Conservation (phyloP, 2,888 invertebrate species). For the Malachius bipustulatus region DNA sequence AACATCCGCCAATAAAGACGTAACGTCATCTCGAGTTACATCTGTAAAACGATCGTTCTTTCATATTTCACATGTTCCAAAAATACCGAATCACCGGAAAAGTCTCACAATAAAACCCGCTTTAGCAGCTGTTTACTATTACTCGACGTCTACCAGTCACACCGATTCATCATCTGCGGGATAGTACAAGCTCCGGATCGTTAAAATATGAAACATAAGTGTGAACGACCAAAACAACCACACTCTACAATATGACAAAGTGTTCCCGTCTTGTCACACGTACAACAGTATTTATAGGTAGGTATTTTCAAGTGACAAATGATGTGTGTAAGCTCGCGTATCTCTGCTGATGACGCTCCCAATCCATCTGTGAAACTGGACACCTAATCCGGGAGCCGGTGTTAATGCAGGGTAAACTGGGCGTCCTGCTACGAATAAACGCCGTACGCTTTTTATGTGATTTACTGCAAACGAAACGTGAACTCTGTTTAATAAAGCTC, state of each 20-base stretch:
- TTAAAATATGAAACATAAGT: conserved; percentile 34
- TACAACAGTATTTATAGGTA: conserved; percentile 24
- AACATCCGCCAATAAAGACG: too few relatives aligned
- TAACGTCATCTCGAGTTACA: too few relatives aligned
- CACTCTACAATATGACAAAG: conserved; percentile 26
- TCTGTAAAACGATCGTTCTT: background rate
- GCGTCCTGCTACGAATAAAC: too few relatives aligned
- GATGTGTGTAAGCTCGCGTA: conserved; percentile 26
- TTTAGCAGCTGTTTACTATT: conserved; percentile 28
- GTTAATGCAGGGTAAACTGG: too few relatives aligned
- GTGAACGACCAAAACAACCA: conserved; percentile 28
- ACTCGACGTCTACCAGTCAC: conserved; percentile 24
- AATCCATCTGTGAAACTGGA: conserved; percentile 28
- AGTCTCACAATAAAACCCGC: conserved; percentile 21
- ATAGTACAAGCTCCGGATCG: conserved; percentile 27
- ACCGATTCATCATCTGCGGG: conserved; percentile 27
- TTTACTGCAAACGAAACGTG: too few relatives aligned
- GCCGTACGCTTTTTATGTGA: too few relatives aligned
- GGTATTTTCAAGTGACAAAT: conserved; percentile 30
- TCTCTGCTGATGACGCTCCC: conserved; percentile 22
- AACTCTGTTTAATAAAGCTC: too few relatives aligned
- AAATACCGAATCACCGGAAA: conserved; percentile 21
- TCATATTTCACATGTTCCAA: conserved; percentile 1
- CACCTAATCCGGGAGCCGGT: too few relatives aligned
- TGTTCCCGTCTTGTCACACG: conserved; percentile 24